phyloP scores from a whole-genome alignment of 2,797 vertebrate species.

The Lerista edwardsae region DNA sequence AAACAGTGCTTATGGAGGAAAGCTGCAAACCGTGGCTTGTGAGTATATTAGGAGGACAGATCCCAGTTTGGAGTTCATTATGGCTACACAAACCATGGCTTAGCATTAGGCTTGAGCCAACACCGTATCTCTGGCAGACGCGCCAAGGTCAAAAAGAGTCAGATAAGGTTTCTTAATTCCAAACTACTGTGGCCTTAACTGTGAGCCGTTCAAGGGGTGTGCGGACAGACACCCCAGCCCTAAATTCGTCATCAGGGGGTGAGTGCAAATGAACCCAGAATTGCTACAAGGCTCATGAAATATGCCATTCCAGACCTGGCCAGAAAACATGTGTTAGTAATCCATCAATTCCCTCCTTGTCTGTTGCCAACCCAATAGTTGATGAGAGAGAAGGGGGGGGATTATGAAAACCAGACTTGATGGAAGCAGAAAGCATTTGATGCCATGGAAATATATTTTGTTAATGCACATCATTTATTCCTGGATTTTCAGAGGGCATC shows the following conservation, averaged over 20 bases:
- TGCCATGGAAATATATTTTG: neutral
- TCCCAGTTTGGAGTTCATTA: neutral
- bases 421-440: neutral
- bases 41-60: neutral
- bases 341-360: neutral
- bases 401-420: conserved; percentile 14
- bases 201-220: neutral
- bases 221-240: neutral
- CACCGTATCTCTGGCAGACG: neutral
- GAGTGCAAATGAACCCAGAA: neutral
- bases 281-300: neutral
- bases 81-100: neutral
- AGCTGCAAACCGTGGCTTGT: no score
- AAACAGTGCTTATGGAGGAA: no score
- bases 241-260: no score
- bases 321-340: neutral
- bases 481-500: neutral
- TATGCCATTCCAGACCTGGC: neutral
- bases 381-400: neutral
- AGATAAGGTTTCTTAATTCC: neutral
- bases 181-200: neutral
- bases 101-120: no score
- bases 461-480: conserved; percentile 9
- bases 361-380: neutral
- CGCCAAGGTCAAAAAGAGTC: neutral